Conservation (phyloP, 2,797 vertebrate species). For the Lepus townsendii region DNA sequence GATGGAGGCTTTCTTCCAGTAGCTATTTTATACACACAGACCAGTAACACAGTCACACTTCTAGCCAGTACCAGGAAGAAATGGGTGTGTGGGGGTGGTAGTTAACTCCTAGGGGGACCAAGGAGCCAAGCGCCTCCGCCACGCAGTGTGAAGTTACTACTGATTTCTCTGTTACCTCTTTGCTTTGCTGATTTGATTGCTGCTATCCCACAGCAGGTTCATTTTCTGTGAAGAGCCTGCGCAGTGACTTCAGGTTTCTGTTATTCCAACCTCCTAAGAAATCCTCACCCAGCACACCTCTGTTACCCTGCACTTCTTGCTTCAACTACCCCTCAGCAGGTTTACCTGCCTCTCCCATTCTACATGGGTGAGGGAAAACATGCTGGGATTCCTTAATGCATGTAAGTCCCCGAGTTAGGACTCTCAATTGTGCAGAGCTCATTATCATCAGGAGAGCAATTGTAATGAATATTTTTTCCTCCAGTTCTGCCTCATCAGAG, state of each 20-base stretch:
- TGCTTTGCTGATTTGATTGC: conserved; percentile 72
- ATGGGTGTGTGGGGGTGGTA: not conserved
- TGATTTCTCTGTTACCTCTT: conserved; percentile 56
- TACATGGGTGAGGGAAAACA: conserved; percentile 55
- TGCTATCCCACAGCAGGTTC: conserved; percentile 67
- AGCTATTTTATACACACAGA: not conserved
- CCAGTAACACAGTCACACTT: not conserved
- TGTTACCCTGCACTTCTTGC: conserved; percentile 46
- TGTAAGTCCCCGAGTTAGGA: conserved; percentile 73
- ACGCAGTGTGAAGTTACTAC: conserved; percentile 49
- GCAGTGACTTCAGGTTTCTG: conserved; percentile 16
- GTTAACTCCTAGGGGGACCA: not conserved
- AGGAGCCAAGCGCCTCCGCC: not conserved
- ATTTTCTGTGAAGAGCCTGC: conserved; percentile 8
- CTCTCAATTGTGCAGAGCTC: conserved; percentile 77
- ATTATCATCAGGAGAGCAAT: conserved; percentile 67
- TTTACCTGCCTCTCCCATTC: not conserved
- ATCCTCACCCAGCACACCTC: conserved; percentile 41
- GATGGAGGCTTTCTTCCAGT: conserved; percentile 25
- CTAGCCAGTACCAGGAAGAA: not conserved
- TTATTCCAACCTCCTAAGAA: not conserved
- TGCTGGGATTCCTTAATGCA: conserved; percentile 67
- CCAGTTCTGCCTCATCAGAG: conserved; percentile 75
- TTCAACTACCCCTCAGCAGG: not conserved
- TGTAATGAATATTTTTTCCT: conserved; percentile 83